Percentiles rank a stretch among this genome's conserved stretches.
Conservation (phyloP, 2,888 invertebrate genomes). For the Idaea dimidiata region DNA sequence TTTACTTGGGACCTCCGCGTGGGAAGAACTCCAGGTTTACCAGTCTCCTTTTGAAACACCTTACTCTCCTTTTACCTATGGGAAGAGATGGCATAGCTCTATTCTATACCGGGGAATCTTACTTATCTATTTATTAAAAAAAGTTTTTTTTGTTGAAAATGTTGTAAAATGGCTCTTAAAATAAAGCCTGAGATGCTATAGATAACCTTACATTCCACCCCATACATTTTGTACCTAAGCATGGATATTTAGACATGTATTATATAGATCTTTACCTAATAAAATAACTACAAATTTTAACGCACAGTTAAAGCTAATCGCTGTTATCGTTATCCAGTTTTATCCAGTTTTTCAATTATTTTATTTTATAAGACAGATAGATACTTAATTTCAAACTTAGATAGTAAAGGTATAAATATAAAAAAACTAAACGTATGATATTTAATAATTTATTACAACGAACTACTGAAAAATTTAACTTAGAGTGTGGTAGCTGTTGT, state of each 20-base stretch:
- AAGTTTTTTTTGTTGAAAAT: too few species aligned
- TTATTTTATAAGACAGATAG: constrained; percentile 26
- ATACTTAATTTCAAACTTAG: constrained; percentile 62
- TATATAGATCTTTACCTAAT: constrained; percentile 21
- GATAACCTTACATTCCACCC: constrained; percentile 66
- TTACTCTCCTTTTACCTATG: too few species aligned
- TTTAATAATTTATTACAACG: constrained; percentile 66
- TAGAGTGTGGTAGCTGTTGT: constrained; percentile 27
- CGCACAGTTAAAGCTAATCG: constrained; percentile 31
- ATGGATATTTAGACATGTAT: constrained; percentile 15
- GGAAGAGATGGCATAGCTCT: too few species aligned
- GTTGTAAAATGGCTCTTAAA: constrained; percentile 7
- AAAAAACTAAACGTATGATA: constrained; percentile 25
- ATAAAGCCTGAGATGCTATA: constrained; percentile 73
- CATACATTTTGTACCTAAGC: constrained; percentile 25
- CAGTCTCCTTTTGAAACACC: too few species aligned
- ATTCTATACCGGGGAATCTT: too few species aligned
- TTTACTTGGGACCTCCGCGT: too few species aligned
- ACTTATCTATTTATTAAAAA: too few species aligned
- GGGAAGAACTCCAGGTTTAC: too few species aligned
- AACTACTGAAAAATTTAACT: constrained; percentile 59
- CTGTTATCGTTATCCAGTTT: constrained; percentile 26
- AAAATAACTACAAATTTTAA: constrained; percentile 45
- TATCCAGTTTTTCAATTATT: constrained; percentile 37
- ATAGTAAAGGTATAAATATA: constrained; percentile 51